Evolutionary conservation across 2,113 vertebrate species (phyloP), one percentile per base, ranked within the genome.

Genomic region (Psettodes erumei): DNA sequence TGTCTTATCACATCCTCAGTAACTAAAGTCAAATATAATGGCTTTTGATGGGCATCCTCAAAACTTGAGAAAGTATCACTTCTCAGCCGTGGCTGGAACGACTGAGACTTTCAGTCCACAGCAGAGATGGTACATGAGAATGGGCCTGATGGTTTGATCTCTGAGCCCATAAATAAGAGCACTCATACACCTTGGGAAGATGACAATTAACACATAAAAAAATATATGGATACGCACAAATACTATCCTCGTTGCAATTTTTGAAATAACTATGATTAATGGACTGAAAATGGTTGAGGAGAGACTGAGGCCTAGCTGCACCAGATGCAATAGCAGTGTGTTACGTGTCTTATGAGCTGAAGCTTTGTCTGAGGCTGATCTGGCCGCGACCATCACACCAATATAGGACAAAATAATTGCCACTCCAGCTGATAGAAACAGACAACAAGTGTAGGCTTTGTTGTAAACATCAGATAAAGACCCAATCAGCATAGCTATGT

Each of bases 281-380:
- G 40, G 65, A n/a, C 27, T 53, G 16, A 90, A 81, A 9, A 62
- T 82, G 27, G n/a, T n/a, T n/a, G n/a, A n/a, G n/a, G n/a, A n/a
- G n/a, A n/a, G n/a, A n/a, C n/a, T n/a, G n/a, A 90, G 81, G 8
- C 69, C 60, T 13, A 91, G 80, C 78, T 91, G 90, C 27, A 88
- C 33, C 32, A 90, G 58, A 25, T 90, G 88, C n/a, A 91, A 76
- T 25, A 89, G 62, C 7, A 91, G 81, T 0, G 90, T 90, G 8
- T 55, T 67, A 12, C 59, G 74, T 25, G 88, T 88, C 76, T 89
- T 92, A 5, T 2, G 76, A 8, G 72, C 79, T 2, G 81, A 89
- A 4, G 54, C 82, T 77, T 86, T 89, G 58, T 90, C 60, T 16
- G 86, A 82, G 15, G 71, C 61, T 1, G 87, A 89, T 23, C 73